Base-by-base conservation (phyloP, 2,113 vertebrate genomes). In the Oostethus manadensis region DNA sequence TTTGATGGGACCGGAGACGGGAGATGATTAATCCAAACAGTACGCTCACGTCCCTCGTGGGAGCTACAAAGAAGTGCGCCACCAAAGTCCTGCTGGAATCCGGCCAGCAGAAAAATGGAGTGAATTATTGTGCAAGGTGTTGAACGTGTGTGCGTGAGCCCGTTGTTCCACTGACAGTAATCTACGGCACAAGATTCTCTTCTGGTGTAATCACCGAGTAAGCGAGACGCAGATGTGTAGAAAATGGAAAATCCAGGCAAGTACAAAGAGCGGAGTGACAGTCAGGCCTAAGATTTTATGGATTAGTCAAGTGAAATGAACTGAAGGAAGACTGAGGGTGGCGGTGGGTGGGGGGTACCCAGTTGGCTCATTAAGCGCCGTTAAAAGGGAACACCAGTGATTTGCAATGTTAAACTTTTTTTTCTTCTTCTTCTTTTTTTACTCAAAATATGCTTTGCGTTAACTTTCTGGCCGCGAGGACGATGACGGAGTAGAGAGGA, bases 171-270 rank as follows among this genome's bases (percentile, higher is more conserved):
- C 49, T 74, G 51, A 66, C 60, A 43, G 20, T 63, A 66, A 71
- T 78, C 60, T 21, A 17, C 54, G 40, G 58, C 49, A 64, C 55
- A 77, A 74, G 78, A 78, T 48, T 26, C 69, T 48, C 55, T 61
- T 68, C 44, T 72, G 49, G 58, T 55, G 42, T 60, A 60, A 75
- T 62, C 54, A 51, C 44, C 16, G 57, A 72, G 53, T 61, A 61
- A 68, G 72, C 76, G 65, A 71, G 67, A 71, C 73, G 76, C 75
- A 79, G 79, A 82, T 75, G 77, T 83, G 68, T 48, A 68, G 49
- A 78, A 64, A 76, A 75, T 76, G 61, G 68, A 71, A 78, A 77
- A 73, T 76, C 16, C 59, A 68, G 68, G 60, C 61, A 60, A 69
- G 71, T 46, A 58, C 64, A 62, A 61, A 71, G 71, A 59, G 43